A percentile compares a stretch with the other conserved stretches of the same genome.
These are phyloP conservation scores for Sipunculus nudus DNA, from an alignment of 2,888 invertebrate species.

Conservation along the genomic window DNA sequence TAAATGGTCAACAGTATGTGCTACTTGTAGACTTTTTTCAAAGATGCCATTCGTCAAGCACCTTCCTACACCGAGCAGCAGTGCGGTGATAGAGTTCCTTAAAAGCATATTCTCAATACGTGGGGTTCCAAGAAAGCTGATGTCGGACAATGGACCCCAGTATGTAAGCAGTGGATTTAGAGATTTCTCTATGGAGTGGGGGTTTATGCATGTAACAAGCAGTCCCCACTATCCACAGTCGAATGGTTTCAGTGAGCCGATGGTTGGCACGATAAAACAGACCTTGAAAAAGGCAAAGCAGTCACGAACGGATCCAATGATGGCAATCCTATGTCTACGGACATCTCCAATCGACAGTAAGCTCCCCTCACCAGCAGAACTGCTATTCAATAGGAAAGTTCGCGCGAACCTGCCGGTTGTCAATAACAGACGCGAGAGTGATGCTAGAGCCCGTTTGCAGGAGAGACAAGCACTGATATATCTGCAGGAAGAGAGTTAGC, in stretches of 20 bases:
- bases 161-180: not conserved
- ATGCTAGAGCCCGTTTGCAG: too few species aligned
- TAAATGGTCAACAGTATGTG: slow-evolving; percentile 3
- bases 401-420: not conserved
- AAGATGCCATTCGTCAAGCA: not conserved
- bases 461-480: too few species aligned
- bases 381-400: not conserved
- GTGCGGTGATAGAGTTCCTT: not conserved
- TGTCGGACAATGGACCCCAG: slow-evolving; percentile 4
- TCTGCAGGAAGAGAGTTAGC: too few species aligned
- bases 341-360: slow-evolving; percentile 2
- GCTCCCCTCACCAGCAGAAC: slow-evolving; percentile 1
- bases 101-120: slow-evolving; percentile 13
- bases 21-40: slow-evolving; percentile 1
- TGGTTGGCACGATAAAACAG: slow-evolving; percentile 1
- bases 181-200: not conserved
- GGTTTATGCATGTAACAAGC: slow-evolving; percentile 6
- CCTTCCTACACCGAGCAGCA: not conserved
- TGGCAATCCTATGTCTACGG: slow-evolving; percentile 3
- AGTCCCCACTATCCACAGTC: slow-evolving; percentile 1
- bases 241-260: slow-evolving; percentile 11
- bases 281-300: not conserved
- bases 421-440: not conserved
- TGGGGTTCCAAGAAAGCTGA: not conserved
- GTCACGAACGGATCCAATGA: not conserved